A percentile compares a stretch with the other conserved stretches of the same genome.
phyloP scores from a whole-genome alignment of 2,888 invertebrate species.

The Drosophila heteroneura region DNA sequence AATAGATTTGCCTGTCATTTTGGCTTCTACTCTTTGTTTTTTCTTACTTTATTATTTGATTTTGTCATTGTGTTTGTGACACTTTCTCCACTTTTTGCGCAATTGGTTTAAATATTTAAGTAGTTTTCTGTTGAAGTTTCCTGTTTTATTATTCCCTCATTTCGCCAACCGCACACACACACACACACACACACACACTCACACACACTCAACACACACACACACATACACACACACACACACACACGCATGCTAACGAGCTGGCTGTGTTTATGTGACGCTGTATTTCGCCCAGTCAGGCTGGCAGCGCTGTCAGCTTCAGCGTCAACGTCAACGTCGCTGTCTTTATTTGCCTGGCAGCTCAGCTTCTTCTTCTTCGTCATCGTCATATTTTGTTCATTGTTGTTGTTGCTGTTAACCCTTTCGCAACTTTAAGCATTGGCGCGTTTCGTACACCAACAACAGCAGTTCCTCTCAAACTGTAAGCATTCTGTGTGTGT shows the following conservation, averaged over 20 bases:
- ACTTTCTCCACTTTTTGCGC: conserved; percentile 37
- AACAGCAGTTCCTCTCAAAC: conserved; percentile 53
- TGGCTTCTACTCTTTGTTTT: conserved; percentile 26
- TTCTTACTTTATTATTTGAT: conserved; percentile 9
- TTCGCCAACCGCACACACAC: conserved; percentile 55
- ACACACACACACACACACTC: conserved; percentile 4
- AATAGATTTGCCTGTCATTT: conserved; percentile 55
- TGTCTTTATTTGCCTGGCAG: conserved; percentile 21
- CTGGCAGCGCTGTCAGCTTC: conserved; percentile 27
- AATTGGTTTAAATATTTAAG: conserved; percentile 77
- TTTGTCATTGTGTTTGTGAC: conserved; percentile 39
- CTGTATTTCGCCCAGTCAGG: conserved; percentile 35
- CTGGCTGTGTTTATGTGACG: conserved; percentile 33
- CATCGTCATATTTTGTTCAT: background rate
- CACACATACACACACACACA: conserved; percentile 19
- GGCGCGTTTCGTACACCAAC: conserved; percentile 28
- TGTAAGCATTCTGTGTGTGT: conserved; percentile 47
- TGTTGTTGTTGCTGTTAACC: conserved; percentile 29
- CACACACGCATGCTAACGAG: background rate
- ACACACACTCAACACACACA: conserved; percentile 7
- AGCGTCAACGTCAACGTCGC: conserved; percentile 13
- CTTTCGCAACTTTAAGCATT: conserved; percentile 40
- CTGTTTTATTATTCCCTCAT: conserved; percentile 65
- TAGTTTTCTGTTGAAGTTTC: conserved; percentile 64
- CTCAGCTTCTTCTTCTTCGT: conserved; percentile 4